These are phyloP conservation scores for Varanus komodoensis DNA, from an alignment of 2,113 vertebrate species.

Conservation along the genomic window DNA sequence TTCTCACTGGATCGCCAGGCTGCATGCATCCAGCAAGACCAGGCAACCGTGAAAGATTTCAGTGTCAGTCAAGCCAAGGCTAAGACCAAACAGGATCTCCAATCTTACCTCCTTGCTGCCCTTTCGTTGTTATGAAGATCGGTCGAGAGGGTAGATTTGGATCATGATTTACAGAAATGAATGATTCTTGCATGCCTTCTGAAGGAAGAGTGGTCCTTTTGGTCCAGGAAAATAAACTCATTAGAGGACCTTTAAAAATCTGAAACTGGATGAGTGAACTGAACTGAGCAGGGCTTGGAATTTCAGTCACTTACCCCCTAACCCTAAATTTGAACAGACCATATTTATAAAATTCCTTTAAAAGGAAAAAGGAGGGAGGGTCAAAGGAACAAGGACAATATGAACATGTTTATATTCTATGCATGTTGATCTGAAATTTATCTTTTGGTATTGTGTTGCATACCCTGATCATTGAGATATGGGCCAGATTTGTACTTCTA, in stretches of 20 bases:
- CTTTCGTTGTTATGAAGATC: background rate
- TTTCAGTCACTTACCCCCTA: background rate
- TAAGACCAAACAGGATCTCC: background rate
- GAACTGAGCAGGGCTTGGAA: background rate
- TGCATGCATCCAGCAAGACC: background rate
- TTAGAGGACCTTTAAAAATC: background rate
- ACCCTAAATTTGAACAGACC: background rate
- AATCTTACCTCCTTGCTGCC: background rate
- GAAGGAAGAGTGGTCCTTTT: background rate
- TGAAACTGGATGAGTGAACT: background rate
- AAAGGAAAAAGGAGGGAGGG: background rate
- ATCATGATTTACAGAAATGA: background rate
- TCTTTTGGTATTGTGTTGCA: background rate
- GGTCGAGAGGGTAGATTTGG: background rate
- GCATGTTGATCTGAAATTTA: background rate
- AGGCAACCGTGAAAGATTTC: background rate
- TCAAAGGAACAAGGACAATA: background rate
- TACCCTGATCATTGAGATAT: background rate
- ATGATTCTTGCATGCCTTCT: background rate
- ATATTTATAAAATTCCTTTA: too few relatives aligned
- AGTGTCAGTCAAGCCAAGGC: background rate
- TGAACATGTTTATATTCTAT: background rate
- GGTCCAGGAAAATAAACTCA: background rate
- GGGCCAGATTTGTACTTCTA: background rate
- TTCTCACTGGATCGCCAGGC: too few relatives aligned